A percentile compares a stretch with the other conserved stretches of the same genome.
Evolutionary conservation across 2,888 invertebrate species (phyloP).

Genomic region (Nomada hirtipes): DNA sequence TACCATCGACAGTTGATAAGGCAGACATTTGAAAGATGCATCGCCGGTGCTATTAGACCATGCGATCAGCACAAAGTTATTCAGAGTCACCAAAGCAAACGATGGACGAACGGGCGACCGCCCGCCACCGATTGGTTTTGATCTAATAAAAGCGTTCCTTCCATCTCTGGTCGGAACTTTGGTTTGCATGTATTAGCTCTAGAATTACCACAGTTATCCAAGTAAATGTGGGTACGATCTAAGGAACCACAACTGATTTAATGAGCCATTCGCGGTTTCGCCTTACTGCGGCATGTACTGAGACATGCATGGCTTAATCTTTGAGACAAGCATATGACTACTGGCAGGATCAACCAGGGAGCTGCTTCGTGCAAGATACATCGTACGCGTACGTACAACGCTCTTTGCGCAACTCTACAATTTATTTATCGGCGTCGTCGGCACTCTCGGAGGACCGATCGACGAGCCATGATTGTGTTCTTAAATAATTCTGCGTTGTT

Average conservation of each 20-base stretch:
- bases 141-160: conserved; percentile 27
- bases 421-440: conserved; percentile 83
- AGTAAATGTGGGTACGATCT: conserved; percentile 85
- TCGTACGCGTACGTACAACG: too few relatives aligned
- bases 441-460: conserved; percentile 64
- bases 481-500: too few relatives aligned
- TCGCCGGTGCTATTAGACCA: conserved; percentile 83
- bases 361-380: background rate
- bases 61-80: background rate
- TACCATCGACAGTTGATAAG: conserved; percentile 89
- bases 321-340: conserved; percentile 88
- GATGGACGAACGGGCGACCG: too few relatives aligned
- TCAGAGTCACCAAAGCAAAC: too few relatives aligned
- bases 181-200: conserved; percentile 88
- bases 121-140: too few relatives aligned
- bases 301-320: conserved; percentile 89
- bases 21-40: conserved; percentile 88
- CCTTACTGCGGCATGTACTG: conserved; percentile 86
- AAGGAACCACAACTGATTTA: conserved; percentile 87
- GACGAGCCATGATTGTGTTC: too few relatives aligned
- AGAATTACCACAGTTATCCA: conserved; percentile 89
- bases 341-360: conserved; percentile 85
- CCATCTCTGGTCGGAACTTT: conserved; percentile 83
- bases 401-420: too few relatives aligned
- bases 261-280: conserved; percentile 87